Percentiles rank a stretch among this genome's conserved stretches.
Evolutionary conservation across 2,113 vertebrate genomes (phyloP).

Genomic region (Misgurnus mizolepis): DNA sequence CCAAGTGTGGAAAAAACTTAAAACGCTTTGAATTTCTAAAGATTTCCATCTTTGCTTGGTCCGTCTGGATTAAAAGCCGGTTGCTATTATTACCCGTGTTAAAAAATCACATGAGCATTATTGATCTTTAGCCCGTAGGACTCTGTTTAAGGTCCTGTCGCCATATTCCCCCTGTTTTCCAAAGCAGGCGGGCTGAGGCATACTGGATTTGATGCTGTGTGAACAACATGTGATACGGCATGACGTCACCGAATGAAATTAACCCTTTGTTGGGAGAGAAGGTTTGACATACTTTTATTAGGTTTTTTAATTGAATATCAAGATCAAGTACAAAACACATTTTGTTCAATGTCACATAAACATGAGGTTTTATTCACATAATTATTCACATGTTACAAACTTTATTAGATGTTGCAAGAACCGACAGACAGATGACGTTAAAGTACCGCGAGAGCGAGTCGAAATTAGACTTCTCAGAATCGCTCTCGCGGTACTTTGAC

Average conservation of each 20-base stretch:
- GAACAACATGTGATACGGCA: conserved; percentile 6
- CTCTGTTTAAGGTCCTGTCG: not conserved
- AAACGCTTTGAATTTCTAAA: conserved; percentile 45
- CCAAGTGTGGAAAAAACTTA: conserved; percentile 25
- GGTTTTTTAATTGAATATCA: too few relatives aligned
- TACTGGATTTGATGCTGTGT: not conserved
- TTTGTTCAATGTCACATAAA: too few relatives aligned
- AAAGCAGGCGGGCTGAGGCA: not conserved
- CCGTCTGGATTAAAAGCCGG: conserved; percentile 6
- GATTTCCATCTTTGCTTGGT: conserved; percentile 62
- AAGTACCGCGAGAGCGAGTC: too few relatives aligned
- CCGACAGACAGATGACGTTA: too few relatives aligned
- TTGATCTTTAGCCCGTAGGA: conserved; percentile 3
- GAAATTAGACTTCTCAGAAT: too few relatives aligned
- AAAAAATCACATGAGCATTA: conserved; percentile 21
- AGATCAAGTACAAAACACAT: too few relatives aligned
- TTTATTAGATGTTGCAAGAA: too few relatives aligned
- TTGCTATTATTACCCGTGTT: conserved; percentile 55
- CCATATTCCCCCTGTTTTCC: conserved; percentile 40
- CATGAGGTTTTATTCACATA: too few relatives aligned
- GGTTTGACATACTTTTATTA: too few relatives aligned
- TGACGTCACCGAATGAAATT: not conserved
- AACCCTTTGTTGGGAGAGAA: conserved; percentile 1
- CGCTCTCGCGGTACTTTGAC: too few relatives aligned
- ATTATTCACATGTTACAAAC: too few relatives aligned